Percentiles rank a stretch among this genome's conserved stretches.
Conservation (phyloP, 2,888 invertebrate species). For the Folsomia candida region DNA sequence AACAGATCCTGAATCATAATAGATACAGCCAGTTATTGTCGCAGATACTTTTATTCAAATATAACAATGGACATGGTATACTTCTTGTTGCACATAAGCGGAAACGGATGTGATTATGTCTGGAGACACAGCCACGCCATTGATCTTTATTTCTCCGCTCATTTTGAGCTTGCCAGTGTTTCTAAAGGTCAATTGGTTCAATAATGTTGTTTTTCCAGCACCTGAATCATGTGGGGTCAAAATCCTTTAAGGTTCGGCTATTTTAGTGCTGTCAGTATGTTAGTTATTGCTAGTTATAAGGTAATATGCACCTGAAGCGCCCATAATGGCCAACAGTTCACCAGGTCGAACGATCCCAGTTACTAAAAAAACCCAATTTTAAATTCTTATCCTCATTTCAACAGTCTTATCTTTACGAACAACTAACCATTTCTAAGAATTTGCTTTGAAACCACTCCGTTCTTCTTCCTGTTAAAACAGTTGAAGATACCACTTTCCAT, state of each 20-base stretch:
- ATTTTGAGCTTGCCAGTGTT: slow-evolving; percentile 67
- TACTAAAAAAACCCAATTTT: slow-evolving; percentile 58
- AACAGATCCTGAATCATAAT: slow-evolving; percentile 67
- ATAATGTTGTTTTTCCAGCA: slow-evolving; percentile 89
- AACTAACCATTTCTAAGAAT: slow-evolving; percentile 47
- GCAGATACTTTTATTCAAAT: too few relatives aligned
- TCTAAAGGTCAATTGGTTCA: slow-evolving; percentile 83
- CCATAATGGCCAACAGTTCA: slow-evolving; percentile 82
- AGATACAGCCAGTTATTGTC: too few relatives aligned
- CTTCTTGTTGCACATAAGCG: slow-evolving; percentile 88
- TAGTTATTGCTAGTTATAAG: neutral
- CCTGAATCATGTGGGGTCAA: slow-evolving; percentile 70
- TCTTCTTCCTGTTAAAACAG: slow-evolving; percentile 12
- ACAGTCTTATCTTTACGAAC: slow-evolving; percentile 6
- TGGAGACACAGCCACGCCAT: slow-evolving; percentile 69
- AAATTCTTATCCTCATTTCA: slow-evolving; percentile 10
- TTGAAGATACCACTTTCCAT: neutral
- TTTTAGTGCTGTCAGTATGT: neutral
- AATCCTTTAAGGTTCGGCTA: neutral
- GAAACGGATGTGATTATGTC: slow-evolving; percentile 72
- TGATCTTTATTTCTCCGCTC: slow-evolving; percentile 63
- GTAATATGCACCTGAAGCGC: slow-evolving; percentile 53
- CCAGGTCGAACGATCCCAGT: slow-evolving; percentile 81
- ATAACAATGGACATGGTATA: too few relatives aligned
- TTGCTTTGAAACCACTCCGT: slow-evolving; percentile 43